Base-by-base conservation (phyloP, 1,140 invertebrate genomes). In the Sarcophaga bullata region DNA sequence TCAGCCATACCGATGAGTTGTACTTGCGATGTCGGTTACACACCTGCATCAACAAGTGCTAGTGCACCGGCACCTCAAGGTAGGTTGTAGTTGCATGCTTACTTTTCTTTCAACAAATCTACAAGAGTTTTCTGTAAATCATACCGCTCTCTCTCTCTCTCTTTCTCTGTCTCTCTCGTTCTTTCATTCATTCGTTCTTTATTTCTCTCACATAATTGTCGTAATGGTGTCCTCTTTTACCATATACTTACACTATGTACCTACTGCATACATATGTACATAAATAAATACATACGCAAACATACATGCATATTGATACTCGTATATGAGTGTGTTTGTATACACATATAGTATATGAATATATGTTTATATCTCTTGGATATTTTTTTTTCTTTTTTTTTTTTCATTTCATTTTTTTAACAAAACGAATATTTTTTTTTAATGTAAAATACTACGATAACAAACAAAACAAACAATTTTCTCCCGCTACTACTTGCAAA, bases 11-110 rank as follows among this genome's bases (percentile, higher is more conserved):
- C 89, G 85, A 85, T 88, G 85, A 86, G 87, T 85, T 89, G 87
- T 86, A 88, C 88, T 73, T 89, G 88, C 85, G 88, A 88, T 86
- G 87, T 84, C 84, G 84, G 73, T 76, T 85, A 82, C 68, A 81
- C 47, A 52, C 62, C 17, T 9, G 62, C 62, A 68, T 68, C 62
- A 68, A n/a, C 85, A 82, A 81, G 83, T 76, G 84, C 81, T 84
- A 52, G 83, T 82, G 80, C 81, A 82, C 49, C 81, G 84, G 86
- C 81, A 85, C 84, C 84, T 46, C 89, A 87, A 91, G 91, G 90
- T 91, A 91, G 90, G 89, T 90, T 84, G 85, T 90, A 90, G 88
- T 50, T 87, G 89, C 88, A 90, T 87, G 89, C 83, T 73, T 58
- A 10, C 9, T 13, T 80, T n/a, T 80, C 78, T 54, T 37, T 80